phyloP scores from a whole-genome alignment of 2,888 invertebrate species.

The Stenichneumon culpator region DNA sequence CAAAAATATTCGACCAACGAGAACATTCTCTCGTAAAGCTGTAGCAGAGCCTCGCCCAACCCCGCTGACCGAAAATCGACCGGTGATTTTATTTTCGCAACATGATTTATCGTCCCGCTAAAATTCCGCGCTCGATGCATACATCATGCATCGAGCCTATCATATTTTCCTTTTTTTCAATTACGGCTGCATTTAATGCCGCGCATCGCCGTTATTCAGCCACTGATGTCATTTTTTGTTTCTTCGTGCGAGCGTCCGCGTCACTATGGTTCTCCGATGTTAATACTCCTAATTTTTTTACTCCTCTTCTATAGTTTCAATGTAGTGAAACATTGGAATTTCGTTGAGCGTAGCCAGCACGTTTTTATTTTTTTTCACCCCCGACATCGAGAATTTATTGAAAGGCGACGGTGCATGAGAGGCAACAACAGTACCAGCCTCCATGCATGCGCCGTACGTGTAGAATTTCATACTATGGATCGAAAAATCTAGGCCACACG shows the following conservation, averaged over 20 bases:
- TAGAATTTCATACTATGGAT: constrained; percentile 40
- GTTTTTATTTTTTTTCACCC: constrained; percentile 41
- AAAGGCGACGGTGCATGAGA: constrained; percentile 53
- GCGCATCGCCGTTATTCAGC: constrained; percentile 22
- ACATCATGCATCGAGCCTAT: constrained; percentile 53
- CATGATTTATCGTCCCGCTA: constrained; percentile 53
- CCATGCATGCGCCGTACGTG: constrained; percentile 5
- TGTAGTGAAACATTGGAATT: constrained; percentile 38
- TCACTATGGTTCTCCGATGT: constrained; percentile 16
- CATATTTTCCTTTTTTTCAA: constrained; percentile 57
- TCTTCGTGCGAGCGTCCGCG: constrained; percentile 1
- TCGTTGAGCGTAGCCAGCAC: constrained; percentile 40
- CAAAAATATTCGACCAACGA: constrained; percentile 58
- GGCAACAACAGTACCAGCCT: constrained; percentile 12
- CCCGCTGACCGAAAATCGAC: constrained; percentile 35
- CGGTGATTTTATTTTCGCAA: constrained; percentile 66
- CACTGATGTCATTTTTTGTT: constrained; percentile 17
- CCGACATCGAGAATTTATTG: constrained; percentile 47
- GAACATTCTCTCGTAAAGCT: constrained; percentile 34
- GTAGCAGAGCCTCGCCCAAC: constrained; percentile 11
- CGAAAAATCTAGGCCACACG: constrained; percentile 53
- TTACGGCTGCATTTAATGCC: constrained; percentile 46
- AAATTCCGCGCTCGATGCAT: constrained; percentile 47
- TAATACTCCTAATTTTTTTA: constrained; percentile 3
- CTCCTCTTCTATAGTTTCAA: constrained; percentile 14